Percentiles rank a stretch among this genome's conserved stretches.
Conservation (phyloP, 2,797 vertebrate genomes). For the Danionella dracula region DNA sequence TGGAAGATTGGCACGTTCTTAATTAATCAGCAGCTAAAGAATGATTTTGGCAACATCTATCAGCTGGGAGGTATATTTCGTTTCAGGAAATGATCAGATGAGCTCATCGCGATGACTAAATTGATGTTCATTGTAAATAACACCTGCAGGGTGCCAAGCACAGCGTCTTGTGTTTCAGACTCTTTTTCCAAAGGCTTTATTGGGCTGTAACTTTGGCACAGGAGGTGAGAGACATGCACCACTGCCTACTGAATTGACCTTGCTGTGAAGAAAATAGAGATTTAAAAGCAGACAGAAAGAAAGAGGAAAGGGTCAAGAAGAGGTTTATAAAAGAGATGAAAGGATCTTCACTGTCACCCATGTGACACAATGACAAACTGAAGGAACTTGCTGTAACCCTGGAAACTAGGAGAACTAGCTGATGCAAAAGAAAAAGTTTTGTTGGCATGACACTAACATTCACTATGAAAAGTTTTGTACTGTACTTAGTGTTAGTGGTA, state of each 20-base stretch:
- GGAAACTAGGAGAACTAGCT: not conserved
- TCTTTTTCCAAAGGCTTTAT: slow-evolving; percentile 12
- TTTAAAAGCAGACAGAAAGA: not conserved
- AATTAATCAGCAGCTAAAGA: slow-evolving; percentile 19
- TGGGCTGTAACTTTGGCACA: slow-evolving; percentile 20
- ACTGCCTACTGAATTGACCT: slow-evolving; percentile 21
- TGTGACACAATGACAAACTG: not conserved
- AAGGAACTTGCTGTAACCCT: not conserved
- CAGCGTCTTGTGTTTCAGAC: not conserved
- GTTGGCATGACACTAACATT: not conserved
- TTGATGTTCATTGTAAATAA: slow-evolving; percentile 21
- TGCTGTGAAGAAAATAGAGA: slow-evolving; percentile 20
- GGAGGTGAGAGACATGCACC: slow-evolving; percentile 23
- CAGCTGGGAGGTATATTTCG: slow-evolving; percentile 21
- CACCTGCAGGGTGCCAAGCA: slow-evolving; percentile 4
- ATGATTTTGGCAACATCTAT: not conserved
- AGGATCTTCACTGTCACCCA: not conserved
- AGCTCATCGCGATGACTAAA: slow-evolving; percentile 14
- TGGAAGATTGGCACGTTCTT: slow-evolving; percentile 9
- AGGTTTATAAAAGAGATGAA: not conserved
- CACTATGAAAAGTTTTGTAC: not conserved
- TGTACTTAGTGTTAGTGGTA: too few relatives aligned
- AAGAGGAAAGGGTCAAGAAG: not conserved
- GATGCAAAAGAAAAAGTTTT: not conserved
- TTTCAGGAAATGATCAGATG: slow-evolving; percentile 20